Conservation (phyloP, 1,140 invertebrate genomes). For the Wasmannia auropunctata region DNA sequence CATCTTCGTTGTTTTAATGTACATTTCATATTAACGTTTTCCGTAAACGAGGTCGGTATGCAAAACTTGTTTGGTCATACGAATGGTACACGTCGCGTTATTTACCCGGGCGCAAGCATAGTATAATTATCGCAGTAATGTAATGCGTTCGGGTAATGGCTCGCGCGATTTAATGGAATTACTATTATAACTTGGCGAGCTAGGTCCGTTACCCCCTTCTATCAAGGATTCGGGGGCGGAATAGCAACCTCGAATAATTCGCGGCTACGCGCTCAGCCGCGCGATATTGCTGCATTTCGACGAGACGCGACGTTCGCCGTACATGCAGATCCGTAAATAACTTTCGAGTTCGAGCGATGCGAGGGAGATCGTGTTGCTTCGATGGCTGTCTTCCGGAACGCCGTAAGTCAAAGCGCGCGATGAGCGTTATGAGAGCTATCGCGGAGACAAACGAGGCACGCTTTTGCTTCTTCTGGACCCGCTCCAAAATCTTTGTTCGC, state of each 20-base stretch:
- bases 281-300: constrained; percentile 53
- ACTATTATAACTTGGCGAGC: constrained; percentile 51
- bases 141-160: constrained; percentile 51
- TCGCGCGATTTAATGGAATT: constrained; percentile 56
- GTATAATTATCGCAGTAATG: constrained; percentile 53
- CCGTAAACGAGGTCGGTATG: neutral
- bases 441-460: neutral
- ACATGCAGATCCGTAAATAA: constrained; percentile 53
- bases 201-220: constrained; percentile 35
- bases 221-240: constrained; percentile 31
- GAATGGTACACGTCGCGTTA: constrained; percentile 29
- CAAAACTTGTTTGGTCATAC: constrained; percentile 31
- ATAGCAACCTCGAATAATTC: constrained; percentile 57
- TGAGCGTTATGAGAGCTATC: constrained; percentile 42
- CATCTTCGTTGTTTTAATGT: neutral
- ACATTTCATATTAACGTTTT: neutral
- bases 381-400: neutral
- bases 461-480: constrained; percentile 38
- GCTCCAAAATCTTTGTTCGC: constrained; percentile 42
- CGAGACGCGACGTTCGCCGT: neutral
- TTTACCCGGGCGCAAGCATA: constrained; percentile 31
- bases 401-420: constrained; percentile 36
- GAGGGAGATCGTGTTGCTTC: constrained; percentile 49
- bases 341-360: constrained; percentile 22
- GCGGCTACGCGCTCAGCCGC: constrained; percentile 32